Conservation (phyloP, 2,888 invertebrate genomes). For the Idaea biselata region DNA sequence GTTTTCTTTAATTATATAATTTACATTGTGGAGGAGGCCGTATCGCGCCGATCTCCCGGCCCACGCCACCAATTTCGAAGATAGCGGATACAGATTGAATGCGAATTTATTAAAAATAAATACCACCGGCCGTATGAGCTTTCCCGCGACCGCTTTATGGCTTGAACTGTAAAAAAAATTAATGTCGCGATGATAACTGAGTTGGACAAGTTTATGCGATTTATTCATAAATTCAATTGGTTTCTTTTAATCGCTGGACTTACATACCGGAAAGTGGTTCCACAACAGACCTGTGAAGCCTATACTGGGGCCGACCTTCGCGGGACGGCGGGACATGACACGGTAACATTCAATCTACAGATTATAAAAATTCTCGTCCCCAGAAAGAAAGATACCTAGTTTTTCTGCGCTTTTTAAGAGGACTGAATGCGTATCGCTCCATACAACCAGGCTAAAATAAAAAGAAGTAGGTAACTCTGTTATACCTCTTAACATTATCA, state of each 20-base stretch:
- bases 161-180: slow-evolving; percentile 62
- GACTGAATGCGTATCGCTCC: no score
- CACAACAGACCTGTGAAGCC: no score
- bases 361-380: no score
- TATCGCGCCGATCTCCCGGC: slow-evolving; percentile 63
- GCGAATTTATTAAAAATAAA: slow-evolving; percentile 67
- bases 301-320: no score
- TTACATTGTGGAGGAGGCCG: slow-evolving; percentile 61
- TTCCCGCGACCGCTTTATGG: slow-evolving; percentile 49
- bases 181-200: slow-evolving; percentile 64
- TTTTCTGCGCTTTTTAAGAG: no score
- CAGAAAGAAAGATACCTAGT: no score
- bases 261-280: no score
- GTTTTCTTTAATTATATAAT: slow-evolving; percentile 77
- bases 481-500: no score
- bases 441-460: no score
- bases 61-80: slow-evolving; percentile 67
- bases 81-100: slow-evolving; percentile 65
- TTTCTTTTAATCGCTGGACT: slow-evolving; percentile 49
- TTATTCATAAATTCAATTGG: slow-evolving; percentile 75
- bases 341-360: no score
- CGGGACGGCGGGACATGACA: no score
- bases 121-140: slow-evolving; percentile 42
- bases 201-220: slow-evolving; percentile 62
- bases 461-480: no score